Evolutionary conservation across 2,113 vertebrate genomes (phyloP).

Genomic region (Piaya cayana): DNA sequence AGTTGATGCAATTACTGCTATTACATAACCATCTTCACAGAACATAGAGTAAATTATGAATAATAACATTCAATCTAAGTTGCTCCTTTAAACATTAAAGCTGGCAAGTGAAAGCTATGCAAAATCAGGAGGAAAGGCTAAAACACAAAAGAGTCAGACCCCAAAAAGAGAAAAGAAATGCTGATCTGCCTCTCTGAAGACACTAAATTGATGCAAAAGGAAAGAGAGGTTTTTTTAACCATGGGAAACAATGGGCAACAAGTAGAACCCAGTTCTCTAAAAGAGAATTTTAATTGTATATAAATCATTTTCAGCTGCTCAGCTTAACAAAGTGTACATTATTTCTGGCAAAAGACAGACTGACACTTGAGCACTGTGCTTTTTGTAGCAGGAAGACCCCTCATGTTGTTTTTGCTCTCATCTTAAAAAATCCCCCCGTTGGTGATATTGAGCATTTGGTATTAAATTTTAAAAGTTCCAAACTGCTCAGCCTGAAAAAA

Average conservation of each 20-base stretch:
- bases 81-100: slow-evolving; percentile 43
- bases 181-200: background rate
- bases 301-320: background rate
- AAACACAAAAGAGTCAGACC: background rate
- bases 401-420: background rate
- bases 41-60: slow-evolving; percentile 71
- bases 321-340: background rate
- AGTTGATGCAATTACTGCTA: slow-evolving; percentile 73
- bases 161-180: background rate
- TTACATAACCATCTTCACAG: slow-evolving; percentile 73
- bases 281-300: slow-evolving; percentile 3
- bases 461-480: background rate
- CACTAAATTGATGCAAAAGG: background rate
- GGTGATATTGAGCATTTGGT: background rate
- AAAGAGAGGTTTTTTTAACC: background rate
- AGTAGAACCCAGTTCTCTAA: background rate
- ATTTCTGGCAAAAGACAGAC: background rate
- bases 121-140: slow-evolving; percentile 14
- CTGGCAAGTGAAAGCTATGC: background rate
- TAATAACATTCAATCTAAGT: slow-evolving; percentile 54
- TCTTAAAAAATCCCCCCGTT: background rate
- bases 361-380: background rate
- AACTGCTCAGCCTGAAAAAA: background rate
- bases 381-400: background rate
- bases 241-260: slow-evolving; percentile 1